These are phyloP conservation scores for Nemapogon koenigi DNA, from an alignment of 2,888 invertebrate species.

Conservation along the genomic window DNA sequence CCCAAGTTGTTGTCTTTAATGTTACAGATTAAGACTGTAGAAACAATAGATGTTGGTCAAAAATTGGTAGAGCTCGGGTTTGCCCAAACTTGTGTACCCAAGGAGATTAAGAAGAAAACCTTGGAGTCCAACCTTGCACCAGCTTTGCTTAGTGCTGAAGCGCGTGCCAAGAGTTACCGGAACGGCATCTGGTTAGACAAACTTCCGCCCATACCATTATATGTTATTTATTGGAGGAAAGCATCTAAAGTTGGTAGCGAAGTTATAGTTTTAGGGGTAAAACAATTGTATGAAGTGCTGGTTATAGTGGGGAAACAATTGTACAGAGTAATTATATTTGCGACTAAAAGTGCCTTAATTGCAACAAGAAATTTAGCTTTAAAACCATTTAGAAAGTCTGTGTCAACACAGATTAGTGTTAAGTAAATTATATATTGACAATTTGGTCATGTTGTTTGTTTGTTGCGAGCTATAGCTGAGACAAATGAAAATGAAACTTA, in stretches of 20 bases:
- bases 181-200: slow-evolving; percentile 53
- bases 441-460: too few species aligned
- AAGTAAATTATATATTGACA: background rate
- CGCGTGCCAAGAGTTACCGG: slow-evolving; percentile 38
- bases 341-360: slow-evolving; percentile 32
- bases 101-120: slow-evolving; percentile 36
- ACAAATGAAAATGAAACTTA: too few species aligned
- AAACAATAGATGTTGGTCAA: slow-evolving; percentile 48
- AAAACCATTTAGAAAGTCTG: slow-evolving; percentile 38
- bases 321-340: slow-evolving; percentile 26
- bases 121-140: slow-evolving; percentile 45
- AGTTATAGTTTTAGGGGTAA: slow-evolving; percentile 25
- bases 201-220: slow-evolving; percentile 44
- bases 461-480: too few species aligned
- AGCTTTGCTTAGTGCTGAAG: slow-evolving; percentile 40
- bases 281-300: slow-evolving; percentile 30
- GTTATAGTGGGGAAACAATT: slow-evolving; percentile 29
- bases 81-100: slow-evolving; percentile 43
- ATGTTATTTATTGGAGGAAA: slow-evolving; percentile 45
- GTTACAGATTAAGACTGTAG: slow-evolving; percentile 44
- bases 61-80: slow-evolving; percentile 55
- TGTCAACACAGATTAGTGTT: slow-evolving; percentile 34
- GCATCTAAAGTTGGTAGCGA: slow-evolving; percentile 28
- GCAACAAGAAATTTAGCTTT: slow-evolving; percentile 36
- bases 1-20: too few species aligned